Evolutionary conservation across 35 echinoderm and acorn worm species (phyloP).

Genomic region (Heliocidaris erythrogramma): DNA sequence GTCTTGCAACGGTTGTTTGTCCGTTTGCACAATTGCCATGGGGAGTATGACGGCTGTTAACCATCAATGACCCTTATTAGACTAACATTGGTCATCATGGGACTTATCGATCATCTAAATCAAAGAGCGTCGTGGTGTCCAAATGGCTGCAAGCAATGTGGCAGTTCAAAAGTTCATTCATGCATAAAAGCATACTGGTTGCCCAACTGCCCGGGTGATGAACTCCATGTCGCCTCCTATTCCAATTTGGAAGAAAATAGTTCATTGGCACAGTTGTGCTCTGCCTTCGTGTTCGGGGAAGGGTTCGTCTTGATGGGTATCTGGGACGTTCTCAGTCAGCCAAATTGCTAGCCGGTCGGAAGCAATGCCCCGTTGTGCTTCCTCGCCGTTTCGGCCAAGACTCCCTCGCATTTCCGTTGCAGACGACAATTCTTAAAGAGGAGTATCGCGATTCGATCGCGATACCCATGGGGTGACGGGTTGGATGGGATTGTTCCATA

Average conservation of each 20-base stretch:
- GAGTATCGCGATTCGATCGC: conserved; percentile 25
- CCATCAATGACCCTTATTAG: not conserved
- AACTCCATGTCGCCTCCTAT: not conserved
- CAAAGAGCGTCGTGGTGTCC: not conserved
- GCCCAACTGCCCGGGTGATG: conserved; percentile 19
- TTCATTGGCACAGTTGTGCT: conserved; percentile 15
- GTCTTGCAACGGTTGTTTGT: not conserved
- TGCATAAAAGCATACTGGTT: not conserved
- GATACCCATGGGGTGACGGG: not conserved
- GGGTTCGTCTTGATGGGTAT: not conserved
- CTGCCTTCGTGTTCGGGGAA: not conserved
- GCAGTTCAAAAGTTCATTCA: conserved; percentile 35
- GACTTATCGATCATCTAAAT: not conserved
- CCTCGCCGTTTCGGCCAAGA: conserved; percentile 22
- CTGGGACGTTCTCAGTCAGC: not conserved
- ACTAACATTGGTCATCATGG: conserved; percentile 3
- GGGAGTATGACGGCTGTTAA: not conserved
- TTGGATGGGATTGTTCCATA: conserved; percentile 13
- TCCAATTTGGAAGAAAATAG: not conserved
- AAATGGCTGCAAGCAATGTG: conserved; percentile 23
- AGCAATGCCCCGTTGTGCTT: not conserved
- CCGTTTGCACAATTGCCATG: not conserved
- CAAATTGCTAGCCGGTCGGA: conserved; percentile 28
- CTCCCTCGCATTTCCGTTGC: conserved; percentile 30
- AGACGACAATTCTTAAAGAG: conserved; percentile 31